phyloP scores from a whole-genome alignment of 2,113 vertebrate genomes.

The Bombycilla garrulus region DNA sequence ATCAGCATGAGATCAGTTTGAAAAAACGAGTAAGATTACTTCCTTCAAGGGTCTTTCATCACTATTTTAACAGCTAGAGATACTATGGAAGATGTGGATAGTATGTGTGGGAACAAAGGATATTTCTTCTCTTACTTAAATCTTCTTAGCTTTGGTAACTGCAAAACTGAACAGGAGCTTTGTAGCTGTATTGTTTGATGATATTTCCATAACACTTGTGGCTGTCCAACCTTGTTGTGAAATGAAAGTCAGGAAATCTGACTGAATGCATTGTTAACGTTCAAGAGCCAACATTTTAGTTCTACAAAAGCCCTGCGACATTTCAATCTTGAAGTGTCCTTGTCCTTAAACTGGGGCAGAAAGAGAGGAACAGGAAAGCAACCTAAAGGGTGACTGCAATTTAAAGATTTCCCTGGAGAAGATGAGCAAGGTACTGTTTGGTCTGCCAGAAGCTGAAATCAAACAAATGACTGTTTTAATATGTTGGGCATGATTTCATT shows the following conservation, averaged over 20 bases:
- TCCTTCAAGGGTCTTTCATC: background rate
- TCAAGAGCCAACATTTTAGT: conserved; percentile 71
- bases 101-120: background rate
- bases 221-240: conserved; percentile 40
- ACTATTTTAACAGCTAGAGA: background rate
- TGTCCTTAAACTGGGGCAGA: conserved; percentile 74
- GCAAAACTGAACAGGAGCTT: background rate
- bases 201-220: background rate
- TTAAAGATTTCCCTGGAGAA: conserved; percentile 81
- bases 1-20: background rate
- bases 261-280: conserved; percentile 38
- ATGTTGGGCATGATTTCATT: conserved; percentile 59
- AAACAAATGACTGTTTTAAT: conserved; percentile 49
- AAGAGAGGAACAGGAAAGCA: conserved; percentile 64
- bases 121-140: background rate
- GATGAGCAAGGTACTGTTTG: conserved; percentile 45
- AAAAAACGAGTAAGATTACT: background rate
- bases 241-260: conserved; percentile 71
- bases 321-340: conserved; percentile 70
- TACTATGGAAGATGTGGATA: background rate
- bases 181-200: background rate
- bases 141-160: background rate
- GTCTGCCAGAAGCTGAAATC: conserved; percentile 73
- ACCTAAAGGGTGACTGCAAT: conserved; percentile 74
- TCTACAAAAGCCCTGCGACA: conserved; percentile 73